Evolutionary conservation across 2,113 vertebrate genomes (phyloP).

Genomic region (Prunella fulvescens): DNA sequence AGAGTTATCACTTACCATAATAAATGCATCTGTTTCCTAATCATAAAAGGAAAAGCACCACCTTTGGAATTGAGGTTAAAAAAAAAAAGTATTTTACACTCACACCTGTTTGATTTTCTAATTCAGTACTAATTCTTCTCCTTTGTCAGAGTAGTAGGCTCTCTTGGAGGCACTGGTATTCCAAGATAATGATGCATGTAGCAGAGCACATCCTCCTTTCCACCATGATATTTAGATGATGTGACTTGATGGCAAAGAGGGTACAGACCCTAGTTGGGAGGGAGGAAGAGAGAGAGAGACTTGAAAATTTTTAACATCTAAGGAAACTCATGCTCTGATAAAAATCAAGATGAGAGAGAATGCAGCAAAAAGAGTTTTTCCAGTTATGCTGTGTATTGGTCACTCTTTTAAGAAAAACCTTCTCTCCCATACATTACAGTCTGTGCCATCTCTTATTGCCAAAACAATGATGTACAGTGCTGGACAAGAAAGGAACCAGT

Average conservation of each 20-base stretch:
- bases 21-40: not conserved
- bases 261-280: not conserved
- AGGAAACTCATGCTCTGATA: not conserved
- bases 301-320: not conserved
- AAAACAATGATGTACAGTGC: not conserved
- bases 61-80: not conserved
- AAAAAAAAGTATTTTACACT: not conserved
- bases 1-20: not conserved
- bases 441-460: not conserved
- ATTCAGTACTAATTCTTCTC: not conserved
- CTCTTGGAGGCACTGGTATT: not conserved
- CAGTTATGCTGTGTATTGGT: not conserved
- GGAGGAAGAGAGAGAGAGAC: not conserved
- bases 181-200: not conserved
- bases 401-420: not conserved
- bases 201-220: not conserved
- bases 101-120: not conserved
- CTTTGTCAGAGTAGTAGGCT: not conserved
- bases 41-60: not conserved
- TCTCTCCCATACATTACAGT: not conserved
- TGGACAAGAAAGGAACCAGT: not conserved
- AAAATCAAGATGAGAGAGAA: not conserved
- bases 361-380: not conserved
- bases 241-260: not conserved
- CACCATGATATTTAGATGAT: not conserved